A percentile compares a stretch with the other conserved stretches of the same genome.
Evolutionary conservation across 1,140 invertebrate genomes (phyloP).

Genomic region (Macrobrachium nipponense): DNA sequence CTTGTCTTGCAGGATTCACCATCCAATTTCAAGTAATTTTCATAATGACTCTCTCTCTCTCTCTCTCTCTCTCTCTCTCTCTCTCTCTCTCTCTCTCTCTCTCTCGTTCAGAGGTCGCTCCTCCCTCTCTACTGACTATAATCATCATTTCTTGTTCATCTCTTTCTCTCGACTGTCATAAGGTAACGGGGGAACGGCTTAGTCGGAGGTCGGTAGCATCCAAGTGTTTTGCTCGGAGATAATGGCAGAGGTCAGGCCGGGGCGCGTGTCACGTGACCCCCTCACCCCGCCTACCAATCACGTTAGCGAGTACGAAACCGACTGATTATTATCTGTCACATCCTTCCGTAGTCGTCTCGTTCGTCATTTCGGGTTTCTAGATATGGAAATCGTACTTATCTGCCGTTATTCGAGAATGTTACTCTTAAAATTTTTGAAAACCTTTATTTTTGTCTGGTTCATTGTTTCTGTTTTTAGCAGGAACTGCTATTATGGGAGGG

Average conservation of each 20-base stretch:
- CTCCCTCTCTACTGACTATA: too few species aligned
- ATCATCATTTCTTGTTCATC: neutral
- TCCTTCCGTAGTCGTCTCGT: too few species aligned
- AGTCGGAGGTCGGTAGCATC: constrained; percentile 19
- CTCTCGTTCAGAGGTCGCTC: neutral
- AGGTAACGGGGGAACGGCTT: neutral
- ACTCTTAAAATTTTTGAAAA: too few species aligned
- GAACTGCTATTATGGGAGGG: too few species aligned
- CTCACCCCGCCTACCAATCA: constrained; percentile 12
- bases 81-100: constrained; percentile 24
- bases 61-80: constrained; percentile 22
- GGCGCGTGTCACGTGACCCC: constrained; percentile 29
- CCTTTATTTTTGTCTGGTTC: too few species aligned
- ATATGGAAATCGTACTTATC: too few species aligned
- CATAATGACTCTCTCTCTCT: neutral
- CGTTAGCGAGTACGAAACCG: neutral
- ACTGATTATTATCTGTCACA: too few species aligned
- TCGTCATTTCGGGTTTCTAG: too few species aligned
- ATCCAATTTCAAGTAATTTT: too few species aligned
- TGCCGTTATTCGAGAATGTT: too few species aligned
- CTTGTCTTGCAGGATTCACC: too few species aligned
- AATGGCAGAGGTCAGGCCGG: constrained; percentile 25
- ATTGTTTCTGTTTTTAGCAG: too few species aligned
- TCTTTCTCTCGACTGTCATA: neutral
- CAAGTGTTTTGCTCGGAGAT: neutral